phyloP scores from a whole-genome alignment of 2,888 invertebrate species.

The Amphipoea lucens region DNA sequence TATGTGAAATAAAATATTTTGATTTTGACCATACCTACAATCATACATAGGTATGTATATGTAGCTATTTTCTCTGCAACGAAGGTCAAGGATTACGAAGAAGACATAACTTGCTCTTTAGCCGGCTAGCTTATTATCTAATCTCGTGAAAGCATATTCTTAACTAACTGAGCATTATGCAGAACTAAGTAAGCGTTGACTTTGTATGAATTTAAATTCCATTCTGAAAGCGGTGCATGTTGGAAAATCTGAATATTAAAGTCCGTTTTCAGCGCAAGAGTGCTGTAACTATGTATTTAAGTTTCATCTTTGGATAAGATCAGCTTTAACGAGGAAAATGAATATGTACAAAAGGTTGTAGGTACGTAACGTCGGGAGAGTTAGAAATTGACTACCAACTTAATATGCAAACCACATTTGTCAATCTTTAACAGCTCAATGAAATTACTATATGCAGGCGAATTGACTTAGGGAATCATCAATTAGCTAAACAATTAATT shows the following conservation, averaged over 20 bases:
- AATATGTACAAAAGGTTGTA: neutral
- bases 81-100: constrained; percentile 22
- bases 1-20: too few relatives aligned
- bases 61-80: constrained; percentile 7
- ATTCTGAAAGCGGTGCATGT: constrained; percentile 23
- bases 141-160: constrained; percentile 56
- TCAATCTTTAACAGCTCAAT: neutral
- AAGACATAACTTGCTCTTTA: constrained; percentile 46
- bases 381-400: neutral
- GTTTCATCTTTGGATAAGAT: constrained; percentile 1
- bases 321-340: neutral
- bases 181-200: constrained; percentile 47
- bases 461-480: neutral
- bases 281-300: neutral
- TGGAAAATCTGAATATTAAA: constrained; percentile 24
- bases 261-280: constrained; percentile 2
- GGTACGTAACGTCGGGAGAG: too few relatives aligned
- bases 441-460: accelerated
- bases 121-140: constrained; percentile 39
- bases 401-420: neutral
- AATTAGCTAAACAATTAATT: neutral
- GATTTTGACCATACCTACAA: neutral
- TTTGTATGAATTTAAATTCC: constrained; percentile 39
- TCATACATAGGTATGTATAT: neutral
- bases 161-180: constrained; percentile 32